Base-by-base conservation (phyloP, 2,888 invertebrate species). In the Punctoribates punctum region DNA sequence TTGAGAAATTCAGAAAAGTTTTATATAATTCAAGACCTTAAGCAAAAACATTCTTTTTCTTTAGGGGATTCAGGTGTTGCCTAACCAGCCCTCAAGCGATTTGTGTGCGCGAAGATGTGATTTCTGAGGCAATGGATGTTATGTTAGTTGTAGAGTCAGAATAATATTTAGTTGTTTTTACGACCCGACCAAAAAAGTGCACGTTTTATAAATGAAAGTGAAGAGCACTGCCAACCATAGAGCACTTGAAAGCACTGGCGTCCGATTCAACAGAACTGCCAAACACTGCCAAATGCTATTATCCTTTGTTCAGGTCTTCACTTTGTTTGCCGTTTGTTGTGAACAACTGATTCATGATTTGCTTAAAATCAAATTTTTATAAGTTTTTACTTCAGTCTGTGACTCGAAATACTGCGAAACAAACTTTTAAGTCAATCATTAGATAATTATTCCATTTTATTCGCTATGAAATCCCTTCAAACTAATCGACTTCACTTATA, bases 181-280 rank as follows among this genome's bases (percentile, higher is more conserved):
- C 62, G 62, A 65, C 62, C 62, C 62, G 29, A 65, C 29, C 9
- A 13, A 20, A 57, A 65, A 65, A 65, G 29, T 29, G 62, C 62
- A 65, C 62, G 62, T 65, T 65, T 65, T 65, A 2, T 65, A 65
- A 65, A 65, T 65, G 62, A 65, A 65, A 65, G 62, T 65, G 62
- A 65, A 65, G n/a, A 57, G 23, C 9, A n/a, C 23, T 57, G 57
- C 57, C 25, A 57, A 57, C 57, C 20, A 57, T 23, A 57, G 23
- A 57, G 57, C 20, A 57, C 57, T 48, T n/a, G 48, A 48, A 11
- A 48, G 48, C 48, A 48, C 60, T 60, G 6, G 34, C 29, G 62
- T 65, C 62, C 34, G 34, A 34, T 34, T 34, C 34, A 34, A 34
- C 34, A 34, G 8, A 23, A 29, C 62, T 17, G 17, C 62, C 62